Conservation (phyloP, 2,888 invertebrate genomes). For the Stenolophus ochropezus region DNA sequence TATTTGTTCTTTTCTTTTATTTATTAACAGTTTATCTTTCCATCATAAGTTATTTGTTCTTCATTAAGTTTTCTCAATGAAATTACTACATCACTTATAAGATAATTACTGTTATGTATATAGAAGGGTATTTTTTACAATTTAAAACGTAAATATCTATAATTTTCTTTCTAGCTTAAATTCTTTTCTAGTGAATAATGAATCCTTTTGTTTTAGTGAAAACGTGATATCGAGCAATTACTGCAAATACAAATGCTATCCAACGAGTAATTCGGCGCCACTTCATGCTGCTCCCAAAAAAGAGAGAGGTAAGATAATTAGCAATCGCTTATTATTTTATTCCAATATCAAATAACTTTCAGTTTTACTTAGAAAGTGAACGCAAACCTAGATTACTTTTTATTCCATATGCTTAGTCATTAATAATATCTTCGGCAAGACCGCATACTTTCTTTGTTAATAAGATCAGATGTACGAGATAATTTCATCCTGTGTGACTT, state of each 20-base stretch:
- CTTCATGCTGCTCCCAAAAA: conserved; percentile 30
- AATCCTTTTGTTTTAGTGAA: conserved; percentile 3
- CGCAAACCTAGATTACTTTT: conserved; percentile 44
- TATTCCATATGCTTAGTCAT: conserved; percentile 32
- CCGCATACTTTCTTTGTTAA: conserved; percentile 55
- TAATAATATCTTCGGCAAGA: conserved; percentile 50
- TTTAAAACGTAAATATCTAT: too few relatives aligned
- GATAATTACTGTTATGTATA: too few relatives aligned
- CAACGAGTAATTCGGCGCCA: conserved; percentile 52
- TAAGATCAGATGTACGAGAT: conserved; percentile 53
- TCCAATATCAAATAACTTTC: conserved; percentile 36
- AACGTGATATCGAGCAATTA: conserved; percentile 12
- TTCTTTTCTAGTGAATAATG: too few relatives aligned
- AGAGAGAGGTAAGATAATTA: conserved; percentile 45
- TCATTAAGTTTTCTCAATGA: too few relatives aligned
- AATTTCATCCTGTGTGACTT: conserved; percentile 43
- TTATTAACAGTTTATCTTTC: too few relatives aligned
- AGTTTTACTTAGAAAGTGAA: conserved; percentile 55
- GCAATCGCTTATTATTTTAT: conserved; percentile 3
- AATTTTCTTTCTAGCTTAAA: too few relatives aligned
- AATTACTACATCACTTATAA: too few relatives aligned
- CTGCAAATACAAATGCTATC: conserved; percentile 53
- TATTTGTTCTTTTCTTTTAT: too few relatives aligned
- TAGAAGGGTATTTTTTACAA: too few relatives aligned
- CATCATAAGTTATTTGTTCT: too few relatives aligned